A percentile compares a stretch with the other conserved stretches of the same genome.
These are phyloP conservation scores for Temnothorax nylanderi DNA, from an alignment of 1,140 invertebrate species.

Conservation along the genomic window DNA sequence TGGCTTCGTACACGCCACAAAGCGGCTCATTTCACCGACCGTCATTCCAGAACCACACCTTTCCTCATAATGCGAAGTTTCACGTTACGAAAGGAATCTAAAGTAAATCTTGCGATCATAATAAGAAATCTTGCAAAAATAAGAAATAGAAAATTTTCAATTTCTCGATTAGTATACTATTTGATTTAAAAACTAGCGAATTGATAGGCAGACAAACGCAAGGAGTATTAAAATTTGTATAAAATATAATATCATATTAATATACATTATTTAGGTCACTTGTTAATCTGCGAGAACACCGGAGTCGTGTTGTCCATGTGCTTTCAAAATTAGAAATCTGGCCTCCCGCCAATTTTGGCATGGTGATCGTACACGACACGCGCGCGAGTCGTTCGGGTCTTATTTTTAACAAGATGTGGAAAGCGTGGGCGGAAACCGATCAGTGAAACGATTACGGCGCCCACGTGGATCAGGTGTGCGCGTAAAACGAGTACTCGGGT, in stretches of 20 bases:
- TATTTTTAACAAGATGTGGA: constrained; percentile 43
- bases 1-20: constrained; percentile 52
- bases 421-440: constrained; percentile 33
- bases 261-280: constrained; percentile 16
- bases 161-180: not conserved
- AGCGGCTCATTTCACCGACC: constrained; percentile 58
- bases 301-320: not conserved
- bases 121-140: not conserved
- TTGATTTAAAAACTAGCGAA: not conserved
- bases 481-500: constrained; percentile 25
- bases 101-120: not conserved
- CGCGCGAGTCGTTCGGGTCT: constrained; percentile 12
- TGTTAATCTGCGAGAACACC: not conserved
- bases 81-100: not conserved
- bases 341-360: constrained; percentile 23
- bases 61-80: not conserved
- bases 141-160: not conserved
- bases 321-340: constrained; percentile 55
- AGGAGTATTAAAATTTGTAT: not conserved
- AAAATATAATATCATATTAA: not conserved
- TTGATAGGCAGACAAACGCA: not conserved
- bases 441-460: constrained; percentile 30
- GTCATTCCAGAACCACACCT: not conserved
- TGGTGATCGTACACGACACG: not conserved
- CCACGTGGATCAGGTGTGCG: constrained; percentile 52